Evolutionary conservation across 2,797 vertebrate species (phyloP), one percentile per base, ranked within the genome.

Genomic region (Aulostomus chinensis): DNA sequence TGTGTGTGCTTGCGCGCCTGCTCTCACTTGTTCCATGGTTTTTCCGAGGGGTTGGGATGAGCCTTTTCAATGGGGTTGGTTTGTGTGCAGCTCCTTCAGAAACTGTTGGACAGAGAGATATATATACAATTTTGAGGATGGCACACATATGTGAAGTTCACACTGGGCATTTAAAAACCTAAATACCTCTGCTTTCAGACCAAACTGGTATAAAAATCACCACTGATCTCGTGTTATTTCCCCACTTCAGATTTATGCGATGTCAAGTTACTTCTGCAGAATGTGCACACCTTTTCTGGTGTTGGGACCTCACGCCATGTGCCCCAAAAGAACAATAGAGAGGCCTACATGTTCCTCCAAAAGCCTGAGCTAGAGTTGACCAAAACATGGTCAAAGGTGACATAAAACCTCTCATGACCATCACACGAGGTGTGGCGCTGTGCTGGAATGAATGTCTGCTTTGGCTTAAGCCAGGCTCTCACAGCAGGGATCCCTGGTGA

Each of bases 21-120:
- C 30, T 53, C 76, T 74, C 40, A 91, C 90, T 53, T 80, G 73
- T 37, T 51, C 64, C 68, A 28, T 28, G 26, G 65, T 24, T 65
- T 72, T 59, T 83, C 3, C 51, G 59, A 29, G 73, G 55, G 4
- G 73, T 56, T 26, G 76, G 41, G 40, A 71, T 28, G 22, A 78
- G 41, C 30, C 68, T 74, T 74, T 68, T 91, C 31, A 72, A 33
- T 13, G 77, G 59, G 7, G 76, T 54, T 31, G 66, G 24, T 69
- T 78, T 88, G 2, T 35, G 41, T 17, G 58, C 12, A 28, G 70
- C n/a, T 58, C 66, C 81, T 31, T 54, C 59, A 47, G 68, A 74
- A 68, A 66, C 65, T 76, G 71, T 43, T 34, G 12, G 10, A 36
- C 9, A 66, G 35, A 10, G 12, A 32, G 8, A 61, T 2, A 25